Conservation (phyloP, 2,888 invertebrate genomes). For the Omphaloscelis lunosa region DNA sequence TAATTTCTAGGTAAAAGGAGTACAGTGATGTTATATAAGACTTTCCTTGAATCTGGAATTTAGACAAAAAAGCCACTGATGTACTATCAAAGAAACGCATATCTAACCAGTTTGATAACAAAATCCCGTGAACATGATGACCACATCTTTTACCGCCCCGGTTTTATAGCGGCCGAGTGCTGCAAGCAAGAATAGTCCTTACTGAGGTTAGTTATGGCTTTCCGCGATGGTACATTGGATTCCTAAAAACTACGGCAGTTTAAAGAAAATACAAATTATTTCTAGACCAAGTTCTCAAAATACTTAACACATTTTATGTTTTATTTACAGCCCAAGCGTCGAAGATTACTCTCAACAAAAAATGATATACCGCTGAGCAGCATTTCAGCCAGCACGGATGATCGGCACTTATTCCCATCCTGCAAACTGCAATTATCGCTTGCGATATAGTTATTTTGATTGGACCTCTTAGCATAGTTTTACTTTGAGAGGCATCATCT, state of each 20-base stretch:
- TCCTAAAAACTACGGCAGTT: no score
- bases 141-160: no score
- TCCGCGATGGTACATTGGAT: no score
- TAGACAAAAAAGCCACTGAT: not conserved
- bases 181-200: no score
- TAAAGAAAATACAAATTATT: not conserved
- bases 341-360: constrained; percentile 49
- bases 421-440: constrained; percentile 72
- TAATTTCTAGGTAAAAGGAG: no score
- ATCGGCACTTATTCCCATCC: constrained; percentile 66
- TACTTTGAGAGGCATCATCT: constrained; percentile 56
- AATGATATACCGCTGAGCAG: constrained; percentile 28
- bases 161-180: no score
- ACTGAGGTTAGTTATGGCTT: no score
- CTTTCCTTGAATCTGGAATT: not conserved
- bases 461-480: constrained; percentile 72
- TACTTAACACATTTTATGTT: constrained; percentile 41
- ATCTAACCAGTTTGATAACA: no score
- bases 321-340: constrained; percentile 18
- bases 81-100: not conserved
- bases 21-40: not conserved
- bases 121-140: no score
- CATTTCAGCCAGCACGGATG: constrained; percentile 42
- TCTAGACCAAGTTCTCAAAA: constrained; percentile 5
- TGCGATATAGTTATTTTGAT: constrained; percentile 78